Evolutionary conservation across 2,888 invertebrate genomes (phyloP).

Genomic region (Caenorhabditis afra): DNA sequence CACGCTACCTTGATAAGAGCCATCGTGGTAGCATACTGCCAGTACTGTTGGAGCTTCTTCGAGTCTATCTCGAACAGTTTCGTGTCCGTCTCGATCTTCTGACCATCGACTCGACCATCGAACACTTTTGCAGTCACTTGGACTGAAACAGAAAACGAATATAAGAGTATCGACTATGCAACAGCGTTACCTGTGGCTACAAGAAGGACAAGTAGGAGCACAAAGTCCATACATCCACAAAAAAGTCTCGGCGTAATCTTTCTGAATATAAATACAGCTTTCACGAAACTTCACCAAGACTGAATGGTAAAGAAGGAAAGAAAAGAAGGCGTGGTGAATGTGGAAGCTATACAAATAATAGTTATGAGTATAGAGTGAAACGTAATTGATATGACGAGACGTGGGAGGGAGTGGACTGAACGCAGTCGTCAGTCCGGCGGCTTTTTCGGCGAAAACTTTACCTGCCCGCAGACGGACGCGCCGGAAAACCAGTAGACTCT

Average conservation of each 20-base stretch:
- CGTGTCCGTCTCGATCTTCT: slow-evolving; percentile 48
- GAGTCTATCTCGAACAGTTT: slow-evolving; percentile 68
- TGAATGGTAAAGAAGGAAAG: slow-evolving; percentile 1
- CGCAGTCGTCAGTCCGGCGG: slow-evolving; percentile 8
- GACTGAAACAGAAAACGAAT: slow-evolving; percentile 17
- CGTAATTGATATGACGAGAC: slow-evolving; percentile 62
- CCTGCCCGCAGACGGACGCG: slow-evolving; percentile 46
- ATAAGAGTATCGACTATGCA: not conserved
- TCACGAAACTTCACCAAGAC: not conserved
- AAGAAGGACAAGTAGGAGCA: slow-evolving; percentile 54
- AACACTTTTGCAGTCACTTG: slow-evolving; percentile 37
- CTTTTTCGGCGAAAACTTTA: slow-evolving; percentile 50
- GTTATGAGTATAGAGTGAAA: slow-evolving; percentile 45
- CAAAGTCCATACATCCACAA: slow-evolving; percentile 60
- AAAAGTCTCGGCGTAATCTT: slow-evolving; percentile 34
- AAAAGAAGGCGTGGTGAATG: not conserved
- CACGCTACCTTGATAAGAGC: slow-evolving; percentile 71
- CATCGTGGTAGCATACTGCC: slow-evolving; percentile 69
- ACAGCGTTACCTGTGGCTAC: slow-evolving; percentile 44
- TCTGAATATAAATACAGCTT: slow-evolving; percentile 21
- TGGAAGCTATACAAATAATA: slow-evolving; percentile 27
- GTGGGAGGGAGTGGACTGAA: slow-evolving; percentile 16
- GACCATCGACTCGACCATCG: slow-evolving; percentile 41
- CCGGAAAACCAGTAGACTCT: slow-evolving; percentile 52
- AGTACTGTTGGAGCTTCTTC: slow-evolving; percentile 66